A percentile compares a stretch with the other conserved stretches of the same genome.
These are phyloP conservation scores for Xyrauchen texanus DNA, from an alignment of 2,113 vertebrate species.

Conservation along the genomic window DNA sequence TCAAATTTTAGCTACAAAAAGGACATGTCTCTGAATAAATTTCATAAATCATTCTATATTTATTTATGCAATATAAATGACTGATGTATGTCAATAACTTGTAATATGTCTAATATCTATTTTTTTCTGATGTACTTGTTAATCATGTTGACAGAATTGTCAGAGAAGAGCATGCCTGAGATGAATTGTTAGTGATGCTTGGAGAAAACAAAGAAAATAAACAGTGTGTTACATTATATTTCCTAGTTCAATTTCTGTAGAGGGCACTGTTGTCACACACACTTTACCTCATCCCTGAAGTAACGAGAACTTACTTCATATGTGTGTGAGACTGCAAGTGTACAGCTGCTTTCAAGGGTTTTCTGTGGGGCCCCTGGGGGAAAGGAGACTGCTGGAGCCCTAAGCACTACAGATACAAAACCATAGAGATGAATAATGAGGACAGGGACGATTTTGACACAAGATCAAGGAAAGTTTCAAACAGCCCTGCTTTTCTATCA, in stretches of 20 bases:
- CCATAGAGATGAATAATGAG: slow-evolving; percentile 16
- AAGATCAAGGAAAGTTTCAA: neutral
- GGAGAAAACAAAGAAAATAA: no score
- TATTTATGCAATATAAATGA: no score
- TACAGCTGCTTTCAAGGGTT: slow-evolving; percentile 20
- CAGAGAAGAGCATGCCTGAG: no score
- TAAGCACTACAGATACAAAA: slow-evolving; percentile 14
- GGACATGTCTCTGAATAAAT: no score
- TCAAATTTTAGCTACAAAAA: no score
- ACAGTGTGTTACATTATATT: no score
- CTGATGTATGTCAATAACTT: no score
- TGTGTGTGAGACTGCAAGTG: neutral
- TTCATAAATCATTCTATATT: no score
- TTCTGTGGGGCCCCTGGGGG: slow-evolving; percentile 19
- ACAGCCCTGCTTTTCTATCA: neutral
- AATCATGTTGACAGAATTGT: no score
- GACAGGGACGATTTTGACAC: neutral
- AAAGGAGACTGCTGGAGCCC: slow-evolving; percentile 21
- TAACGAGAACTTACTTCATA: neutral
- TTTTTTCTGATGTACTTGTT: no score
- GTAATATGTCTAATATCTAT: no score
- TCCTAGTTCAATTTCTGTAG: slow-evolving; percentile 12
- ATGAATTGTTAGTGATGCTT: no score
- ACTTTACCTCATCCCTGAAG: neutral
- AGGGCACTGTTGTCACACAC: slow-evolving; percentile 44